Base-by-base conservation (phyloP, 2,113 vertebrate genomes). In the Hymenochirus boettgeri region DNA sequence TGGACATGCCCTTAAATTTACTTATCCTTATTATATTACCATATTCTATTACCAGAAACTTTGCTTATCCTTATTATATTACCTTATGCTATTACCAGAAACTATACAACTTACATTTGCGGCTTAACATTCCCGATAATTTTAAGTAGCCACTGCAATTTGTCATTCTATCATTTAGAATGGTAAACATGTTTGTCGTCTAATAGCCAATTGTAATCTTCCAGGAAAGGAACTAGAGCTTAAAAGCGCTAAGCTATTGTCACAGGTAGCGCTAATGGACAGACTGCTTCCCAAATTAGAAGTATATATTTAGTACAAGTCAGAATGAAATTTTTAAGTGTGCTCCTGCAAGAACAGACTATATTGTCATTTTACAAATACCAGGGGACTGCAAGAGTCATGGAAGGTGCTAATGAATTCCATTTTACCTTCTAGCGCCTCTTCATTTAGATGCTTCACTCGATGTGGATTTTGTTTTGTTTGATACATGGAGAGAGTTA, bases 381-480 rank as follows among this genome's bases (percentile, higher is more conserved):
- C 72, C 62, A 63, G 9, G 17, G 39, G 47, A 64, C 66, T 55
- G 18, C 27, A 7, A 21, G 39, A 64, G 17, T 5, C 42, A 48
- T 23, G 51, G 50, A 71, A 69, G 58, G 61, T 67, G 31, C 27
- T 72, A 42, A 48, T 60, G 29, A 58, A 46, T 69, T 64, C 17
- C 52, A 5, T 70, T 76, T 79, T 69, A 64, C n/a, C 31, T 60
- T 11, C 58, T 61, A 42, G 17, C 35, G 26, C 70, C 45, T 72
- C 65, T 69, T 79, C 54, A 62, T 71, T 57, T 67, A 62, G 65
- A 67, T 71, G 70, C 61, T 70, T 73, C 47, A 50, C 39, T 48
- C 61, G 72, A 62, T 2, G 2, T 69, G 31, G 39, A 55, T 75
- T 76, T 67, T 65, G 25, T 74, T 69, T 57, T 64, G 13, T 62